A percentile compares a stretch with the other conserved stretches of the same genome.
These are phyloP conservation scores for Erebia epiphron DNA, from an alignment of 2,888 invertebrate species.

Conservation along the genomic window DNA sequence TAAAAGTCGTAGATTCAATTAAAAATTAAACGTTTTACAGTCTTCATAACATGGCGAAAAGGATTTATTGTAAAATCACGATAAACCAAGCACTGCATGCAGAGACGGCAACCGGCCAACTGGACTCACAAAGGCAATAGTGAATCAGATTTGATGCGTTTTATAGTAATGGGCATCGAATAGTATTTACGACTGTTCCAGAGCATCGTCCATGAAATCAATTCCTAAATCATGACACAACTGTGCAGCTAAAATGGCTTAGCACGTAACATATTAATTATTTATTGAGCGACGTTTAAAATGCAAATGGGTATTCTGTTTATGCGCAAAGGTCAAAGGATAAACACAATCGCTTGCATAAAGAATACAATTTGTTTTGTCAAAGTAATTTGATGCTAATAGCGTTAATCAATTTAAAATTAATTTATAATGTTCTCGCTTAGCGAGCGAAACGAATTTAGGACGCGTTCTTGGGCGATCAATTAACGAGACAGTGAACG, in stretches of 20 bases:
- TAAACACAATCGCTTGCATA: constrained; percentile 44
- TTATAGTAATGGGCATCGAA: constrained; percentile 66
- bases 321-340: constrained; percentile 41
- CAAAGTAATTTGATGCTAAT: constrained; percentile 34
- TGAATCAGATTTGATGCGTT: constrained; percentile 70
- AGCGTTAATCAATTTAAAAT: constrained; percentile 42
- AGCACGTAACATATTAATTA: constrained; percentile 15
- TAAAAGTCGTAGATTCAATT: constrained; percentile 56
- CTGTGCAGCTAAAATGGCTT: constrained; percentile 21
- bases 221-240: constrained; percentile 45
- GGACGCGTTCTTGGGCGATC: constrained; percentile 41
- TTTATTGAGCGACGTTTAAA: constrained; percentile 23
- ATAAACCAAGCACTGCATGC: constrained; percentile 56
- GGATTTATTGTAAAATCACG: constrained; percentile 63
- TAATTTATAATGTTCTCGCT: constrained; percentile 41
- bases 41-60: constrained; percentile 49
- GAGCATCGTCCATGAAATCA: constrained; percentile 27
- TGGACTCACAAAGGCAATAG: constrained; percentile 63
- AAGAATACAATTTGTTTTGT: constrained; percentile 36
- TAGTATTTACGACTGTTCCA: constrained; percentile 59
- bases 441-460: constrained; percentile 39
- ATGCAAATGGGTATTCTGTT: constrained; percentile 42
- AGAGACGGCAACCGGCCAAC: constrained; percentile 58
- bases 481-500: constrained; percentile 43
- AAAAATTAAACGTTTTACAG: constrained; percentile 67